phyloP scores from a whole-genome alignment of 2,797 vertebrate genomes.

The Spheniscus humboldti region DNA sequence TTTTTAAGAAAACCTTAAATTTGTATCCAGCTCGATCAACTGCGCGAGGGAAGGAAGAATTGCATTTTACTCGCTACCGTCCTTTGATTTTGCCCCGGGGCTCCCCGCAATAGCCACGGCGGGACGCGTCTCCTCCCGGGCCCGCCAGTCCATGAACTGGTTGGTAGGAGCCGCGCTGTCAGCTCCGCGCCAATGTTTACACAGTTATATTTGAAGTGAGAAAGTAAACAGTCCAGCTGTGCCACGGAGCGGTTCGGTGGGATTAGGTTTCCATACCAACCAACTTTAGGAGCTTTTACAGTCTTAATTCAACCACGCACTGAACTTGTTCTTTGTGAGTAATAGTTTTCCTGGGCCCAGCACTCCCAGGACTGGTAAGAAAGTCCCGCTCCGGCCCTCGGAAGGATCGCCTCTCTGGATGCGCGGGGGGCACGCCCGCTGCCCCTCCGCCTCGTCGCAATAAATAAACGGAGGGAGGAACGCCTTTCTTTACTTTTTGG shows the following conservation, averaged over 20 bases:
- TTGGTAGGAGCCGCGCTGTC: conserved; percentile 58
- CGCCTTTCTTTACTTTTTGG: neutral
- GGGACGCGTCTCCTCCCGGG: conserved; percentile 30
- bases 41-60: neutral
- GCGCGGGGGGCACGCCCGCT: neutral
- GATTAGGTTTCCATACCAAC: conserved; percentile 78
- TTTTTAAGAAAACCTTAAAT: neutral
- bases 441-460: neutral
- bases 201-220: conserved; percentile 74
- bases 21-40: conserved; percentile 18
- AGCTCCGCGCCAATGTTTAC: conserved; percentile 72
- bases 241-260: conserved; percentile 60
- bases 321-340: conserved; percentile 66
- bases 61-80: neutral
- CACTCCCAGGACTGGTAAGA: neutral
- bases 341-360: conserved; percentile 60
- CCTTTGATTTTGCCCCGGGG: conserved; percentile 13
- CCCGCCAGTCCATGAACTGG: conserved; percentile 58
- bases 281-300: conserved; percentile 71
- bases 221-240: conserved; percentile 76
- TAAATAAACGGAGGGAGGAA: neutral
- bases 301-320: conserved; percentile 71
- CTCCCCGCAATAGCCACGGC: neutral
- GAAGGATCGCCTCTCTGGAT: neutral
- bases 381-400: neutral